Evolutionary conservation across 2,797 vertebrate species (phyloP), one percentile per base, ranked within the genome.

Genomic region (Danionella dracula): DNA sequence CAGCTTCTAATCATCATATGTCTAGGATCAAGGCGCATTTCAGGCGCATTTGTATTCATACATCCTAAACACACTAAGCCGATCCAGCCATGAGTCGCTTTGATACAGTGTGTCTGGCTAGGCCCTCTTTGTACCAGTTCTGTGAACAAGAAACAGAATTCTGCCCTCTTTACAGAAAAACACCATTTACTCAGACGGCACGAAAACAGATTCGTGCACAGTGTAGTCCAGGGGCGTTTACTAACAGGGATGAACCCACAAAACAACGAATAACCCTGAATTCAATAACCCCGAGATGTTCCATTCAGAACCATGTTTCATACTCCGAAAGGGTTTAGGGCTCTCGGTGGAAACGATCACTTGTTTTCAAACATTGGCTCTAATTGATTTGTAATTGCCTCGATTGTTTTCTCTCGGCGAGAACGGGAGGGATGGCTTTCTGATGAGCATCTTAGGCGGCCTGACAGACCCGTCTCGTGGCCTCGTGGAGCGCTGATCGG

Each of bases 171-270:
- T 78, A 82, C 82, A 83, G 82, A 89, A 87, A 84, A 83, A 86
- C 81, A 82, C 78, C 82, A 82, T 85, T 87, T 85, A 85, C 79
- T 5, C 58, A 77, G 77, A 85, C 82, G 82, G 82, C 81, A 82
- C 75, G 73, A 86, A 85, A 85, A 87, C 80, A 78, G 77, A 86
- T 82, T 82, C 71, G 68, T 79, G 53, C 76, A 58, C 4, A 64
- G 81, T 85, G 84, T 80, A 84, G 85, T 84, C 82, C 70, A 71
- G 76, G 75, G 77, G 87, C 78, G 85, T 82, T 76, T 62, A 79
- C 63, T 46, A 84, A 79, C 78, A 66, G 15, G 81, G 82, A 84
- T 80, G 73, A 84, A 86, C 84, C 73, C 68, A 72, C 65, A 78
- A 75, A 75, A 78, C 77, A 79, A 74, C 75, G 65, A 71, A 69